Conservation (phyloP, 2,888 invertebrate species). For the Falcaria lacertinaria region DNA sequence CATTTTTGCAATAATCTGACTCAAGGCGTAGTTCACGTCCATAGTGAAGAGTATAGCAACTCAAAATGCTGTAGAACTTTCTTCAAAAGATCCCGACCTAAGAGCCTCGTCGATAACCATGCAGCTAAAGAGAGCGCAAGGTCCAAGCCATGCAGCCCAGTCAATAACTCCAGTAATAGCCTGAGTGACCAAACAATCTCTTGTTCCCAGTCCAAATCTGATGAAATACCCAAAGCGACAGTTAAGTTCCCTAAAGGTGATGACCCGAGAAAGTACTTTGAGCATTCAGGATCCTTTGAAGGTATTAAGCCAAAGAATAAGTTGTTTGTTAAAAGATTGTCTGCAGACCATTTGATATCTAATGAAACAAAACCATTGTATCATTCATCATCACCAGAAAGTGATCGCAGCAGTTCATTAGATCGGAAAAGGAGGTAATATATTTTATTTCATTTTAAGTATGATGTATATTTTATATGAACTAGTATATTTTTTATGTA, state of each 20-base stretch:
- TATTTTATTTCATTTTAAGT: neutral
- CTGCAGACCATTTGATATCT: slow-evolving; percentile 71
- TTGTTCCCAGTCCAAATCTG: slow-evolving; percentile 58
- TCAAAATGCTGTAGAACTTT: slow-evolving; percentile 68
- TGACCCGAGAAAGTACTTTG: slow-evolving; percentile 61
- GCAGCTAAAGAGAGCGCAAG: slow-evolving; percentile 46
- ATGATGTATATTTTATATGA: neutral
- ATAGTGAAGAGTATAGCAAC: slow-evolving; percentile 55
- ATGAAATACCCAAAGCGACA: slow-evolving; percentile 66
- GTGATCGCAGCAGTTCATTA: slow-evolving; percentile 70
- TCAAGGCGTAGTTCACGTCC: slow-evolving; percentile 33
- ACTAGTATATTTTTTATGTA: slow-evolving; percentile 1
- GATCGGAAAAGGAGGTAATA: slow-evolving; percentile 68
- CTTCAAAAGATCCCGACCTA: slow-evolving; percentile 67
- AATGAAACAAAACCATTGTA: slow-evolving; percentile 62
- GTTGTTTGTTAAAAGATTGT: slow-evolving; percentile 69
- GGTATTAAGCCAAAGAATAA: slow-evolving; percentile 67
- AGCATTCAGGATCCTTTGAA: slow-evolving; percentile 72
- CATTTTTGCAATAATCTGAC: slow-evolving; percentile 37
- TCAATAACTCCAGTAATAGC: slow-evolving; percentile 58
- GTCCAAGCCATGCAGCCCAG: slow-evolving; percentile 60
- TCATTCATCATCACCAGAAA: slow-evolving; percentile 70
- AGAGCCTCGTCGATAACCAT: slow-evolving; percentile 59
- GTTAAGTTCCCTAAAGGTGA: slow-evolving; percentile 64
- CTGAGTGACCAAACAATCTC: slow-evolving; percentile 55